These are phyloP conservation scores for Sebastes steindachneri DNA, from an alignment of 2,797 vertebrate species.

Conservation along the genomic window DNA sequence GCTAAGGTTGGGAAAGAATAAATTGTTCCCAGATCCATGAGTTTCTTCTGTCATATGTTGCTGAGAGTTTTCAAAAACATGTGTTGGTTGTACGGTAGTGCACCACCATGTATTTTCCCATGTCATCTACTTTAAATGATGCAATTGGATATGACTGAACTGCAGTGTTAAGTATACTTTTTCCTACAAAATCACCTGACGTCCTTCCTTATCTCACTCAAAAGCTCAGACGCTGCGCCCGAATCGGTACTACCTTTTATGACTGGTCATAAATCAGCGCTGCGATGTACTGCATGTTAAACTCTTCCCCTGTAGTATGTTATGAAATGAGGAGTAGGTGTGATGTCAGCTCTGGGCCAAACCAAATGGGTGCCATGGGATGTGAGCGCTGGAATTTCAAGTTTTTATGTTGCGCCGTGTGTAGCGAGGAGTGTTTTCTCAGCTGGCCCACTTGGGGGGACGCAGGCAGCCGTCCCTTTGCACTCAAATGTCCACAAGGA, in stretches of 20 bases:
- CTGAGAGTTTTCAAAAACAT: background rate
- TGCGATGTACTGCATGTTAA: constrained; percentile 37
- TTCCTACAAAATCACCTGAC: constrained; percentile 23
- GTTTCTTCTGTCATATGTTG: background rate
- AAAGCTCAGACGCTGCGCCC: constrained; percentile 18
- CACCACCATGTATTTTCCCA: constrained; percentile 12
- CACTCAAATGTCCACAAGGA: constrained; percentile 52
- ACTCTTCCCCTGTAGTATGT: constrained; percentile 30
- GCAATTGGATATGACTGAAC: constrained; percentile 14
- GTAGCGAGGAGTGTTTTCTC: constrained; percentile 70
- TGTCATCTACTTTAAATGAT: constrained; percentile 17
- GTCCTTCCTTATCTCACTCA: constrained; percentile 19
- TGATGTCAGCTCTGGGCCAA: constrained; percentile 63
- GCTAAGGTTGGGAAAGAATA: background rate
- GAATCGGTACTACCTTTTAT: constrained; percentile 21
- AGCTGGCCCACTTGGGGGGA: constrained; percentile 69
- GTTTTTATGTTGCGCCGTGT: constrained; percentile 19
- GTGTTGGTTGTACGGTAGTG: background rate
- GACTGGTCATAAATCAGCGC: constrained; percentile 54
- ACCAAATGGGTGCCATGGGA: constrained; percentile 50
- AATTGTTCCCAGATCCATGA: background rate
- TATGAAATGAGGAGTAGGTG: constrained; percentile 58
- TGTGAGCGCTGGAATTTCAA: constrained; percentile 34
- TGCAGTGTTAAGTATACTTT: constrained; percentile 5
- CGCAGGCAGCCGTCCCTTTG: constrained; percentile 35